Base-by-base conservation (phyloP, 2,797 vertebrate genomes). In the Scolopax bukidnonensis region DNA sequence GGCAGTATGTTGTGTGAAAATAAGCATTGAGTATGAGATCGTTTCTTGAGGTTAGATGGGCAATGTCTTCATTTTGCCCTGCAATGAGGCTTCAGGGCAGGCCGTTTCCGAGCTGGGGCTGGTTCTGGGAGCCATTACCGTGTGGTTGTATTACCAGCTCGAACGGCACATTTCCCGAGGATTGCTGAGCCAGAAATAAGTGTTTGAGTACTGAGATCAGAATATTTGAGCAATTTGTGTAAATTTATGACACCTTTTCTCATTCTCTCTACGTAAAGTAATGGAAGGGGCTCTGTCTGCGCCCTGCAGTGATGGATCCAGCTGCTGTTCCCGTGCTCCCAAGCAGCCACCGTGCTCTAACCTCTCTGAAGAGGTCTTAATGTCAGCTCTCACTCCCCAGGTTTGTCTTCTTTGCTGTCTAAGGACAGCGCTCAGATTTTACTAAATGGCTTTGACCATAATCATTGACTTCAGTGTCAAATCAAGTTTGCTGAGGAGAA, bases 341-440 rank as follows among this genome's bases (percentile, higher is more conserved):
- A 20, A 25, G 6, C 43, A 77, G 25, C 33, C 19, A 12, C 25
- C 0, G 0, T 4, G 7, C 50, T 93, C 23, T 56, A 6, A 28
- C 6, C 10, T 59, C 20, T 17, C 41, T 43, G 41, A 43, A 25
- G 32, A 56, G 38, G 2, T n/a, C 64, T 53, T 14, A 30, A 15
- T 4, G 19, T 47, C 53, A 33, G 12, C 27, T 81, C 6, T 65
- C 5, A 1, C 20, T 51, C 24, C 25, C 30, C n/a, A 23, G 13
- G 19, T 78, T 69, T 81, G 18, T 76, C 43, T 48, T 64, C 20
- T 60, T 50, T 20, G 38, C 10, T 40, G 23, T 38, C 56, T 45
- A 79, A n/a, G 40, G 32, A 45, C n/a, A 9, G 27, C 6, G 11
- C 1, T 4, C 12, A 48, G 33, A 7, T 11, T 0, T 43, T 38